phyloP scores from a whole-genome alignment of 64 coral and sea anemone species.

The Montipora sp. region DNA sequence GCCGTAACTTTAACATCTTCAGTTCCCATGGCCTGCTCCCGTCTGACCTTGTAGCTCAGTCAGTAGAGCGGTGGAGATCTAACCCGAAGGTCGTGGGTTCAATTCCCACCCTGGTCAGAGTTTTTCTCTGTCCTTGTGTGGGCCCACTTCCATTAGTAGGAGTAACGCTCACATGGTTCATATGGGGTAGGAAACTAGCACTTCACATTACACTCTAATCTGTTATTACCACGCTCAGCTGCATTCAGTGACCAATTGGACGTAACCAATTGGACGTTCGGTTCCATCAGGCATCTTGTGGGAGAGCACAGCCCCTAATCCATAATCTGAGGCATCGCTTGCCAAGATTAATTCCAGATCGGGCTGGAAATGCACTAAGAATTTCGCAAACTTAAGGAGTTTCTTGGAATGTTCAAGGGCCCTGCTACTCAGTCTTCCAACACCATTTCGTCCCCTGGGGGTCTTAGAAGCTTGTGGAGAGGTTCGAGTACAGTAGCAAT shows the following conservation, averaged over 20 bases:
- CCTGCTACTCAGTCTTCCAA: constrained; percentile 22
- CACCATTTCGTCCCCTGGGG: neutral
- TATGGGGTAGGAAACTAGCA: too few relatives aligned
- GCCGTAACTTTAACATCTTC: too few relatives aligned
- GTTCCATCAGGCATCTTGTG: constrained; percentile 32
- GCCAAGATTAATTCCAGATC: constrained; percentile 15
- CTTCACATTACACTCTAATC: too few relatives aligned
- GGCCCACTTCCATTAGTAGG: too few relatives aligned
- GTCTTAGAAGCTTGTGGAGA: constrained; percentile 57
- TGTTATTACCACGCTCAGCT: neutral
- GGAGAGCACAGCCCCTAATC: constrained; percentile 37
- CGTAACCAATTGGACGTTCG: constrained; percentile 51
- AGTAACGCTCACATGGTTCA: too few relatives aligned
- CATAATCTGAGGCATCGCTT: constrained; percentile 33
- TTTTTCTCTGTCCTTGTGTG: too few relatives aligned
- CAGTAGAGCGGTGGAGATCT: too few relatives aligned
- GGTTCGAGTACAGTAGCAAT: constrained; percentile 29
- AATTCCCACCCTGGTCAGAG: too few relatives aligned
- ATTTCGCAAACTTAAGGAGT: constrained; percentile 10
- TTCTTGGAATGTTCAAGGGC: constrained; percentile 23
- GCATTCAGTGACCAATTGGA: constrained; percentile 7
- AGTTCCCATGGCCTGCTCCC: too few relatives aligned
- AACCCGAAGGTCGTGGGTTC: too few relatives aligned
- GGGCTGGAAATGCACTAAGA: constrained; percentile 45
- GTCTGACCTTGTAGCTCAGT: too few relatives aligned